A percentile compares a stretch with the other conserved stretches of the same genome.
phyloP scores from a whole-genome alignment of 2,888 invertebrate species.

The Galeruca laticollis region DNA sequence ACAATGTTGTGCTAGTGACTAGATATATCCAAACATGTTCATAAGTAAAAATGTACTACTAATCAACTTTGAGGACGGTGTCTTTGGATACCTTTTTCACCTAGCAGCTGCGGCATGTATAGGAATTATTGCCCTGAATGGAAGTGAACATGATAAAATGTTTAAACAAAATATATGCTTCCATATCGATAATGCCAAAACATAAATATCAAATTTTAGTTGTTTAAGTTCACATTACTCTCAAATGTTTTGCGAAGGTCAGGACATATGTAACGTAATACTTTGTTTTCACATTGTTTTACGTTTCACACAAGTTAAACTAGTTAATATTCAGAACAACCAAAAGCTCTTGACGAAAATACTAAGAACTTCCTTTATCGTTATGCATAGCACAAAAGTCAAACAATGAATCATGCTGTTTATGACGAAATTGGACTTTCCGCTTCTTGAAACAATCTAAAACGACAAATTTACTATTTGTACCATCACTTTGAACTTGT shows the following conservation, averaged over 20 bases:
- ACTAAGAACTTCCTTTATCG: constrained; percentile 13
- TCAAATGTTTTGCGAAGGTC: neutral
- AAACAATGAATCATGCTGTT: constrained; percentile 2
- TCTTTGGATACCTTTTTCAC: too few relatives aligned
- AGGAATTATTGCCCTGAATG: too few relatives aligned
- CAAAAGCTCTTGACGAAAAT: constrained; percentile 20
- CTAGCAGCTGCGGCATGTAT: too few relatives aligned
- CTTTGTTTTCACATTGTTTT: constrained; percentile 17
- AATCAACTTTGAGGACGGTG: too few relatives aligned
- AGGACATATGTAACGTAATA: neutral
- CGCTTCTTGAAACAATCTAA: neutral
- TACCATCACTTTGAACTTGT: neutral
- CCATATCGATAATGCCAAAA: too few relatives aligned
- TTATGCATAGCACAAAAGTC: constrained; percentile 17
- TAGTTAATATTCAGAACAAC: constrained; percentile 22
- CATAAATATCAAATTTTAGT: too few relatives aligned
- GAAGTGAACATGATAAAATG: too few relatives aligned
- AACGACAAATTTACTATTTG: neutral
- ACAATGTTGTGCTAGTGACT: too few relatives aligned
- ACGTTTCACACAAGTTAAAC: constrained; percentile 21
- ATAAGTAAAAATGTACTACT: too few relatives aligned
- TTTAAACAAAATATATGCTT: too few relatives aligned
- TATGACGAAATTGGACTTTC: neutral
- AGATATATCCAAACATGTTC: too few relatives aligned
- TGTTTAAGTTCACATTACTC: too few relatives aligned